phyloP scores from a whole-genome alignment of 2,888 invertebrate genomes.

The Bruchidius siliquastri region DNA sequence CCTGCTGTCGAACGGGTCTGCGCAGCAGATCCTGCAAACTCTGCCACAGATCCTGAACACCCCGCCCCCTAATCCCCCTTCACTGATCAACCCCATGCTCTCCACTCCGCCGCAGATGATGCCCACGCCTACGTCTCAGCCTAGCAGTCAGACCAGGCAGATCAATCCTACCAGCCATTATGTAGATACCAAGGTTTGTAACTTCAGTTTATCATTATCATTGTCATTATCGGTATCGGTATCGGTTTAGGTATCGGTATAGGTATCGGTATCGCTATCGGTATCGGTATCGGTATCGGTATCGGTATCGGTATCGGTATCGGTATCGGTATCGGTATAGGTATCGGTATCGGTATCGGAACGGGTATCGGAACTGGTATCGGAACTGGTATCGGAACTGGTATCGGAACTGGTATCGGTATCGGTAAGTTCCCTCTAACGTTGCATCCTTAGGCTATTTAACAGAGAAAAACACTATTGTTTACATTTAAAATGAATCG shows the following conservation, averaged over 20 bases:
- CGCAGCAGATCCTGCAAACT: constrained; percentile 66
- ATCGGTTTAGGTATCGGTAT: constrained; percentile 5
- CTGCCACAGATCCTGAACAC: constrained; percentile 59
- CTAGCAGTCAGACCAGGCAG: constrained; percentile 19
- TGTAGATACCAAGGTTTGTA: constrained; percentile 31
- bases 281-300: constrained; percentile 4
- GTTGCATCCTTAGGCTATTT: too few relatives aligned
- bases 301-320: constrained; percentile 5
- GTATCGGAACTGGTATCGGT: too few relatives aligned
- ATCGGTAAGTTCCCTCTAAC: too few relatives aligned
- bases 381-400: too few relatives aligned
- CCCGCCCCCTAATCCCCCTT: constrained; percentile 25
- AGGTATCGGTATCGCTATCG: constrained; percentile 3
- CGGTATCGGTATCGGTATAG: constrained; percentile 4
- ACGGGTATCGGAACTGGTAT: constrained; percentile 4
- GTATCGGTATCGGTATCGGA: constrained; percentile 4
- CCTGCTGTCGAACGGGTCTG: constrained; percentile 66
- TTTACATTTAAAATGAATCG: too few relatives aligned
- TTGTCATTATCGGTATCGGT: constrained; percentile 29
- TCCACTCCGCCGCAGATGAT: constrained; percentile 21
- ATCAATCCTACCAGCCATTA: constrained; percentile 40
- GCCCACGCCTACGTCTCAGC: constrained; percentile 21
- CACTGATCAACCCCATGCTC: constrained; percentile 29
- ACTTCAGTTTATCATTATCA: background rate
- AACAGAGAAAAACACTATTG: too few relatives aligned